Evolutionary conservation across 2,113 vertebrate species (phyloP), one percentile per base, ranked within the genome.

Genomic region (Ciconia boyciana): DNA sequence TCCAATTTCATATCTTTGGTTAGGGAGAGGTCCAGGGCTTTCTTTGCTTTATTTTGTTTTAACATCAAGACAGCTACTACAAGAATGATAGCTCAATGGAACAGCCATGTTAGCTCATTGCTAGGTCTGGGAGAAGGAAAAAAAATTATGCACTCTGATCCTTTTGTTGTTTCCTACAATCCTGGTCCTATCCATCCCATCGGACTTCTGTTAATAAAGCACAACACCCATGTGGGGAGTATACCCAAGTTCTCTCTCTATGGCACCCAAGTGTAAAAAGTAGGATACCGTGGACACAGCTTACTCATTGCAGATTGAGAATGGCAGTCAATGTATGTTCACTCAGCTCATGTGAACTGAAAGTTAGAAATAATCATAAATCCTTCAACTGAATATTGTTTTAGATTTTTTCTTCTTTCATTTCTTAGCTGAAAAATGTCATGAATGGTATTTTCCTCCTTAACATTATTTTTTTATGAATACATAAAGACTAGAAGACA

Each of bases 251-350:
- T 60, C 10, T 46, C n/a, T 64, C 34, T 41, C 18, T 25, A 2
- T 54, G 6, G 3, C 6, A 83, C 22, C 11, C 20, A 28, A 25
- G 5, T 16, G 31, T 41, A 52, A 54, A 29, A 60, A 60, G 3
- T 7, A 41, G 21, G 21, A 28, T 49, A 12, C 3, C 1, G 3
- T 49, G 28, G 2, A 4, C 46, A 49, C 5, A 76, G 9, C 2
- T 86, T 55, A 26, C 7, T 41, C 44, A 24, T 31, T 25, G 14
- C 25, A 22, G 24, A 19, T 8, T 54, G 24, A 61, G 36, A 71
- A 87, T 7, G 5, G 13, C 32, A 84, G n/a, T 18, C 39, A 48
- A 44, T 0, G 0, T 26, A 32, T 12, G 39, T 60, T 83, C 9
- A 46, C 20, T 62, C 46, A 70, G 3, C 8, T 75, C 29, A 41